Conservation (phyloP, 2,797 vertebrate species). For the Kryptolebias ocellatus region DNA sequence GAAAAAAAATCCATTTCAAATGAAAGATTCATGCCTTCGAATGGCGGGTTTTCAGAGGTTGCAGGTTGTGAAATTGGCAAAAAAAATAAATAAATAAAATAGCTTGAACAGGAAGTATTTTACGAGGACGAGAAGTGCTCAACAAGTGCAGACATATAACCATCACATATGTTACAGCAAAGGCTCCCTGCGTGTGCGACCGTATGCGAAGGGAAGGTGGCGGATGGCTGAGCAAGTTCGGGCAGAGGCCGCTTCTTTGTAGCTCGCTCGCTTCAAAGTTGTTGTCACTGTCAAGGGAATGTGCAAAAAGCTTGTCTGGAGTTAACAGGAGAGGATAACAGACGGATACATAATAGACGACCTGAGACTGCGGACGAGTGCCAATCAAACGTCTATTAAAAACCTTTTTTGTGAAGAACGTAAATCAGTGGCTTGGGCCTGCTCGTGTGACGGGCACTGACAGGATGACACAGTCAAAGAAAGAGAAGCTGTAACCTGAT, state of each 20-base stretch:
- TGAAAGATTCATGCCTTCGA: no score
- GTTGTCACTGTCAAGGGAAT: slow-evolving; percentile 38
- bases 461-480: not conserved
- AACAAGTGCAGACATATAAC: not conserved
- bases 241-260: slow-evolving; percentile 52
- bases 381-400: not conserved
- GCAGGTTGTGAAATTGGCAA: no score
- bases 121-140: not conserved
- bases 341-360: not conserved
- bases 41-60: no score
- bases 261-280: slow-evolving; percentile 40
- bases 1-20: no score
- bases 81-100: no score
- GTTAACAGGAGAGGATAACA: slow-evolving; percentile 6
- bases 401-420: not conserved
- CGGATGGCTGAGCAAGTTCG: slow-evolving; percentile 50
- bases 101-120: not conserved
- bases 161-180: not conserved
- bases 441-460: not conserved
- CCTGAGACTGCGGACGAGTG: not conserved
- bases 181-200: slow-evolving; percentile 7
- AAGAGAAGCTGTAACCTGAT: not conserved
- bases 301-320: slow-evolving; percentile 23
- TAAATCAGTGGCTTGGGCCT: not conserved
- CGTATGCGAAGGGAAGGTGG: slow-evolving; percentile 14